phyloP scores from a whole-genome alignment of 2,888 invertebrate species.

The Melinaea marsaeus region DNA sequence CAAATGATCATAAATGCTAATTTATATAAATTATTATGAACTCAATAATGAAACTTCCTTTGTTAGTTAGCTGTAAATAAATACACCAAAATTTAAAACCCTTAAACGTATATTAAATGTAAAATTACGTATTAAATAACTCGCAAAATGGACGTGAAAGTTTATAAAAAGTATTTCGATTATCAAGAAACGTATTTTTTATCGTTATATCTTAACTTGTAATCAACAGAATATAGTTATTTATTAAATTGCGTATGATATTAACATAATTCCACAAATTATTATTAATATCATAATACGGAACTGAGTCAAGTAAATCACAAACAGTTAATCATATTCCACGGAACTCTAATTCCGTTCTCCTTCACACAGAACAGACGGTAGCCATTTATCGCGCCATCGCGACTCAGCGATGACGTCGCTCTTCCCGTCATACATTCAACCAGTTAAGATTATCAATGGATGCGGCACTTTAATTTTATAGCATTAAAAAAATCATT shows the following conservation, averaged over 20 bases:
- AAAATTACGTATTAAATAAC: too few species aligned
- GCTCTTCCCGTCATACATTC: slow-evolving; percentile 31
- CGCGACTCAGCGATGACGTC: slow-evolving; percentile 43
- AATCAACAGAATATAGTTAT: too few species aligned
- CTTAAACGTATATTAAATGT: too few species aligned
- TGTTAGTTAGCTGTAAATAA: background rate
- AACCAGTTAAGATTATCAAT: slow-evolving; percentile 4
- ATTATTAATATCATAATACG: background rate
- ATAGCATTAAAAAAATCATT: background rate
- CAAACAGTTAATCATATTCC: slow-evolving; percentile 12
- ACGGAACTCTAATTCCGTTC: slow-evolving; percentile 26
- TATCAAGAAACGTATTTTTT: too few species aligned
- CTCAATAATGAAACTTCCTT: background rate
- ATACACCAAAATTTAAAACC: background rate
- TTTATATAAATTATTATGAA: background rate
- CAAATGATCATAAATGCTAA: background rate
- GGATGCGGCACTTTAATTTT: slow-evolving; percentile 24
- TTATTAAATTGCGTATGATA: background rate
- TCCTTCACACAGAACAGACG: slow-evolving; percentile 35
- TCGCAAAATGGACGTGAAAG: too few species aligned
- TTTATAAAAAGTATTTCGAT: too few species aligned
- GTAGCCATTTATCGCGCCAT: slow-evolving; percentile 49
- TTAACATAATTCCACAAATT: background rate
- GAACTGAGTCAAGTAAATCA: slow-evolving; percentile 1
- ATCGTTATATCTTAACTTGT: too few species aligned